Percentiles rank a stretch among this genome's conserved stretches.
These are phyloP conservation scores for Typhlichthys subterraneus DNA, from an alignment of 2,797 vertebrate genomes.

Conservation along the genomic window DNA sequence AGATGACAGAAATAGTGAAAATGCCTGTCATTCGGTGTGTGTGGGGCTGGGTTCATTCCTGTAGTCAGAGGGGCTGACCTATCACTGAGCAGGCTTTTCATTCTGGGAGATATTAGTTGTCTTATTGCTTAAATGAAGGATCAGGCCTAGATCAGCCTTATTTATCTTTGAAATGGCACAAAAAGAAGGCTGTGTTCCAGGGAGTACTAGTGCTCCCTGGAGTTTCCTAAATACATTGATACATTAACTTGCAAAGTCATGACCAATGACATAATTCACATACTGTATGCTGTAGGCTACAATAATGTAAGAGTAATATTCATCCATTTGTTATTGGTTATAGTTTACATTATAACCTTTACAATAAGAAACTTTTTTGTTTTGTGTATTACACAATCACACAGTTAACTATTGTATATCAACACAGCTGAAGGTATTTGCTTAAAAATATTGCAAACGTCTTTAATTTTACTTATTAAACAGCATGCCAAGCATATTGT, in stretches of 20 bases:
- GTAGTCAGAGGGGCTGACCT: conserved; percentile 20
- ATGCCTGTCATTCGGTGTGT: conserved; percentile 60
- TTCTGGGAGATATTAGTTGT: conserved; percentile 29
- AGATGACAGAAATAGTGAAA: conserved; percentile 67
- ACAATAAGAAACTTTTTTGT: background rate
- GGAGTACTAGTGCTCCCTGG: background rate
- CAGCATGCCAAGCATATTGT: too few relatives aligned
- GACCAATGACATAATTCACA: background rate
- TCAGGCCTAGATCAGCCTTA: conserved; percentile 3
- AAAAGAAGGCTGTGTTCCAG: conserved; percentile 25
- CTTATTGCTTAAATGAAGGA: conserved; percentile 24
- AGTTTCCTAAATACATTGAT: background rate
- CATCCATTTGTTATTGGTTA: too few relatives aligned
- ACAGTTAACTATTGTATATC: too few relatives aligned
- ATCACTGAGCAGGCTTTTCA: conserved; percentile 37
- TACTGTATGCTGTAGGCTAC: background rate
- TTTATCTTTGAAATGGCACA: conserved; percentile 18
- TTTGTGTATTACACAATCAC: too few relatives aligned
- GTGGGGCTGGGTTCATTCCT: conserved; percentile 41
- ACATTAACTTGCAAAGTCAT: background rate
- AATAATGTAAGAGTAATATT: too few relatives aligned
- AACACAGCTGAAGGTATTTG: too few relatives aligned
- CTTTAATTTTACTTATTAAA: too few relatives aligned
- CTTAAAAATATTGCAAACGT: too few relatives aligned
- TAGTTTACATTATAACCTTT: background rate